These are phyloP conservation scores for Netelia inedita DNA, from an alignment of 2,888 invertebrate species.

Conservation along the genomic window DNA sequence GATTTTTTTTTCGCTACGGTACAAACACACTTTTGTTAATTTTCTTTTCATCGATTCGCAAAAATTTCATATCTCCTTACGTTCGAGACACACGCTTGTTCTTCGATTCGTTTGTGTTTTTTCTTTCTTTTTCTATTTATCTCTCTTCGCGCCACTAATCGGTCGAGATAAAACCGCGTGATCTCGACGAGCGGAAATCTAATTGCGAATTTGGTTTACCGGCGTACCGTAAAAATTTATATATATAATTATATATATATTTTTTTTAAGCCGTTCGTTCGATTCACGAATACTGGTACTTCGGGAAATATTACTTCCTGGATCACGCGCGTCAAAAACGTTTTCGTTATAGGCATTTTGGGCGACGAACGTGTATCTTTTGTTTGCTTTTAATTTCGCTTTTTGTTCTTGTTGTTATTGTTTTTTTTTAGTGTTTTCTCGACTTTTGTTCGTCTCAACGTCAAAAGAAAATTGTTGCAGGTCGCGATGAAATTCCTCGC, in stretches of 20 bases:
- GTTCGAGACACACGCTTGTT: not conserved
- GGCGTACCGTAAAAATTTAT: conserved; percentile 45
- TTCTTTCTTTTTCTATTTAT: conserved; percentile 24
- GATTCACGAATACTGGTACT: conserved; percentile 56
- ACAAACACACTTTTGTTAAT: conserved; percentile 57
- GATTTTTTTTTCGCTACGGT: conserved; percentile 71
- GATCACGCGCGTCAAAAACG: not conserved
- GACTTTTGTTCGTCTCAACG: conserved; percentile 29
- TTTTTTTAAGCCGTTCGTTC: conserved; percentile 11
- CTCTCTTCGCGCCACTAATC: not conserved
- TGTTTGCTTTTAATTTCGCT: not conserved
- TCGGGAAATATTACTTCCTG: conserved; percentile 26
- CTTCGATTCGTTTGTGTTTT: conserved; percentile 35
- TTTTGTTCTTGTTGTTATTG: not conserved
- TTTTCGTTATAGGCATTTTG: not conserved
- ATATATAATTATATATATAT: conserved; percentile 23
- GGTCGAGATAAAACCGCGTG: not conserved
- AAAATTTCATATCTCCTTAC: conserved; percentile 42
- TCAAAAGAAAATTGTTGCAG: conserved; percentile 54
- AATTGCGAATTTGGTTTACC: not conserved
- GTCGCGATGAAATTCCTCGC: conserved; percentile 53
- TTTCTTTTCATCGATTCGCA: conserved; percentile 56
- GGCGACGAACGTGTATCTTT: not conserved
- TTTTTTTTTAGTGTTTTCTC: conserved; percentile 5
- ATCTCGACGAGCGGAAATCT: not conserved